Evolutionary conservation across 2,888 invertebrate species (phyloP).

Genomic region (Perizoma flavofasciatum): DNA sequence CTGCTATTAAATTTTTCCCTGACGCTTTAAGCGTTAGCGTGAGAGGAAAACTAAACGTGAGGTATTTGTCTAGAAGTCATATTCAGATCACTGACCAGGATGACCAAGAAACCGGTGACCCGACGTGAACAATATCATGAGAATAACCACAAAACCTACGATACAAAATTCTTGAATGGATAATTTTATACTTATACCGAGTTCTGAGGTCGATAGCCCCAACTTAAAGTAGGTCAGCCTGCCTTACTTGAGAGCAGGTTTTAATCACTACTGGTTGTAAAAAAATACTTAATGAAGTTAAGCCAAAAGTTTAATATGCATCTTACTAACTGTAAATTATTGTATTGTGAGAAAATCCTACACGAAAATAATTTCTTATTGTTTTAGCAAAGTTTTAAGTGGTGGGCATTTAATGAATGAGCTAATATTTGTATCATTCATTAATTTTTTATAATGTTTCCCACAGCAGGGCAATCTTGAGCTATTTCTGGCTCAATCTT

Average conservation of each 20-base stretch:
- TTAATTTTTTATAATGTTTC: not conserved
- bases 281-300: constrained; percentile 38
- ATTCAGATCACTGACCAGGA: too few species aligned
- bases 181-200: constrained; percentile 48
- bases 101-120: too few species aligned
- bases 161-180: constrained; percentile 57
- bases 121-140: constrained; percentile 13
- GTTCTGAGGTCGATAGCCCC: constrained; percentile 65
- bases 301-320: constrained; percentile 34
- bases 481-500: too few species aligned
- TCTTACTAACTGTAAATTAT: constrained; percentile 37
- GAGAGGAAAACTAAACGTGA: too few species aligned
- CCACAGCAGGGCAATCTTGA: too few species aligned
- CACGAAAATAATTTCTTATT: constrained; percentile 25
- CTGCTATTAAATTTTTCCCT: too few species aligned
- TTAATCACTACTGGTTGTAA: constrained; percentile 41
- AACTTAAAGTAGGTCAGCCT: constrained; percentile 61
- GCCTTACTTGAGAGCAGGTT: constrained; percentile 44
- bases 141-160: constrained; percentile 40
- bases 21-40: too few species aligned
- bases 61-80: too few species aligned
- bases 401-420: not conserved
- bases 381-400: constrained; percentile 6
- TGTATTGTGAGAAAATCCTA: constrained; percentile 38
- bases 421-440: constrained; percentile 5